phyloP scores from a whole-genome alignment of 2,888 invertebrate species.

The Mythimna lalbum region DNA sequence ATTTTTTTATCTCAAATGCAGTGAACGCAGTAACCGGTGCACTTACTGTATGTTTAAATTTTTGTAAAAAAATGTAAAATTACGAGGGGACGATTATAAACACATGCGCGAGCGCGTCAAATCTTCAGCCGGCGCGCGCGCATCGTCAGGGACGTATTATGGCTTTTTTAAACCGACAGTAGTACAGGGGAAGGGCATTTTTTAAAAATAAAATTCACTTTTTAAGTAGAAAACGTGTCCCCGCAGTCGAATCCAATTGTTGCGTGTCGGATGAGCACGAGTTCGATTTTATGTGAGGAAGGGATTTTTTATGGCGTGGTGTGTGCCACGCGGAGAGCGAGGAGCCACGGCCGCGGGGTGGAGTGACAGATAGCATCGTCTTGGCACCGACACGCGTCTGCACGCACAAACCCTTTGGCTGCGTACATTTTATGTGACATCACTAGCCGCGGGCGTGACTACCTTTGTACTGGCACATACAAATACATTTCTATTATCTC shows the following conservation, averaged over 20 bases:
- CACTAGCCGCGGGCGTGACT: conserved; percentile 69
- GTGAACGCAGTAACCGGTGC: conserved; percentile 83
- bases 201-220: conserved; percentile 89
- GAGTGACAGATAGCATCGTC: conserved; percentile 74
- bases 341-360: conserved; percentile 62
- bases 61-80: conserved; percentile 85
- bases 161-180: conserved; percentile 87
- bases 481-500: conserved; percentile 50
- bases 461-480: conserved; percentile 50
- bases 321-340: conserved; percentile 78
- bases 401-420: conserved; percentile 75
- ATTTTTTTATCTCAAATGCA: conserved; percentile 73
- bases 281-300: conserved; percentile 86
- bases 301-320: conserved; percentile 88
- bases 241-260: conserved; percentile 88
- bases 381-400: conserved; percentile 75
- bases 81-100: conserved; percentile 89
- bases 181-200: conserved; percentile 84
- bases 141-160: conserved; percentile 83
- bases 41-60: conserved; percentile 84
- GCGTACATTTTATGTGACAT: conserved; percentile 65
- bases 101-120: conserved; percentile 91
- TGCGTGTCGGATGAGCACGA: conserved; percentile 91
- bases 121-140: conserved; percentile 90
- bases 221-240: conserved; percentile 88